Evolutionary conservation across 2,888 invertebrate genomes (phyloP).

Genomic region (Coelinius sp.): DNA sequence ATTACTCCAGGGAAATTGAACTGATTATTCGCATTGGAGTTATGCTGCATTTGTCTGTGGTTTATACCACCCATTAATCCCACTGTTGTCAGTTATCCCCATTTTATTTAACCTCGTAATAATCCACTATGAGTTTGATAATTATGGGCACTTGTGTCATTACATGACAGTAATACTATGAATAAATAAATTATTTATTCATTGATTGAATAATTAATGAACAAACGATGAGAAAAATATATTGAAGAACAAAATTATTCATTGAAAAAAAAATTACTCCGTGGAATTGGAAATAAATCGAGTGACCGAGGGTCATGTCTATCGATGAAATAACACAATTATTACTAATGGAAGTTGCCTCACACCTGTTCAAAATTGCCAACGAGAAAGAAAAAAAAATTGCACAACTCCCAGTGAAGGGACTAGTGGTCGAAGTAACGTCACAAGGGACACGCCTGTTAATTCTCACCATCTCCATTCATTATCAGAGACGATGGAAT

Average conservation of each 20-base stretch:
- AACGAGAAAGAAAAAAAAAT: not conserved
- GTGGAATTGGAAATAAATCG: no score
- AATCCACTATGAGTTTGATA: not conserved
- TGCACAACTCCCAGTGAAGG: not conserved
- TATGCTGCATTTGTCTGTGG: not conserved
- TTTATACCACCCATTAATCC: not conserved
- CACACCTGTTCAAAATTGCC: not conserved
- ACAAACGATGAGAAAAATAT: no score
- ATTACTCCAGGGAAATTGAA: not conserved
- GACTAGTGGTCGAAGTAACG: not conserved
- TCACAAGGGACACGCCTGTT: conserved; percentile 21
- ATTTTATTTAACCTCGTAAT: not conserved
- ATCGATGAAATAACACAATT: not conserved
- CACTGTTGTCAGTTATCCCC: not conserved
- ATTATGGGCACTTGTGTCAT: not conserved
- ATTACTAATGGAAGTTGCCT: not conserved
- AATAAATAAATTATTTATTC: not conserved
- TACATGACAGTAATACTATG: not conserved
- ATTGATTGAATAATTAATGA: not conserved
- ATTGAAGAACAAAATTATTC: no score
- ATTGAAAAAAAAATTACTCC: no score
- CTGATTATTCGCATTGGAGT: conserved; percentile 3
- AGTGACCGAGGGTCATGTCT: no score
- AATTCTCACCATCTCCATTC: conserved; percentile 39
- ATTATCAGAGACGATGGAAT: conserved; percentile 38